Evolutionary conservation across 2,113 vertebrate genomes (phyloP), one percentile per base, ranked within the genome.

Genomic region (Rhea pennata): DNA sequence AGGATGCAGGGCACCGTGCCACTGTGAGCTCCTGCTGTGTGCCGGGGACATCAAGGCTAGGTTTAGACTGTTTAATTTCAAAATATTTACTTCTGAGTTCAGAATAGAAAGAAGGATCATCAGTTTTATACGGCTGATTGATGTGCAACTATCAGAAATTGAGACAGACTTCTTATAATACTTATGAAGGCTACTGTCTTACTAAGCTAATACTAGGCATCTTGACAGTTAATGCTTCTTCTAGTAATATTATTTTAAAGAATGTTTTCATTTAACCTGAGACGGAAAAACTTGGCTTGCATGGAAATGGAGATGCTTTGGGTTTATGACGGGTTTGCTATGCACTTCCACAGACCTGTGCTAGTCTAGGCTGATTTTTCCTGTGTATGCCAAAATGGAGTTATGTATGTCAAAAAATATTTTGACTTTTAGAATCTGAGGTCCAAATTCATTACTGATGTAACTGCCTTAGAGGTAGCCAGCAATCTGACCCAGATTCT

Each of bases 381-480:
- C 44, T 42, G 4, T 12, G 1, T 44, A 7, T 13, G 12, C 64
- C 54, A 92, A 80, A 89, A 70, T 70, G 40, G 76, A 83, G 44
- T 48, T 33, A 21, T 31, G 33, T 54, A 71, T 4, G 6, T 61
- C 21, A 92, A 91, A 92, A 78, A 67, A n/a, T 64, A 84, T 54
- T 50, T 90, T 72, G 87, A 64, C 9, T 67, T 92, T 87, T 87
- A 48, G 85, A 81, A 79, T 85, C 87, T 95, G 95, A 95, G 95
- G 93, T 91, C 84, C 91, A 96, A 69, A 93, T 74, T 90, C 7
- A 0, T 87, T 86, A 80, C 6, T 88, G 39, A 73, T 71, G 16
- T 59, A 91, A 91, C 71, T 75, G 64, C 75, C 40, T 1, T 26
- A 29, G 75, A 84, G 56, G 87, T 50, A 95, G 67, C 51, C n/a